Conservation (phyloP, 1,140 invertebrate genomes). For the Bombus fervidus region DNA sequence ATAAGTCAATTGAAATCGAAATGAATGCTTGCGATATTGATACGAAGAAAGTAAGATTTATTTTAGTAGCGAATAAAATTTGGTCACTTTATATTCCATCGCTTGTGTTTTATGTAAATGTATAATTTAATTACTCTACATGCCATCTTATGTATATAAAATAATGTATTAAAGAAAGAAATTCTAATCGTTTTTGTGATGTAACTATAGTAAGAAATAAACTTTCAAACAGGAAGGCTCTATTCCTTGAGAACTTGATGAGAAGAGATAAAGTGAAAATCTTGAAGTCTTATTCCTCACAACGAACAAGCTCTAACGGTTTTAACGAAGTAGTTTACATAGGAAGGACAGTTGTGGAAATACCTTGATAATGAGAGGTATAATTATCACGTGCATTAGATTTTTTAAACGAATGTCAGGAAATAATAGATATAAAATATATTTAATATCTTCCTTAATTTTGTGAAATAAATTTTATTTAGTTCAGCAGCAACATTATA, state of each 20-base stretch:
- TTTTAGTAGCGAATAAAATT: not conserved
- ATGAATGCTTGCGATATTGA: not conserved
- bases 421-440: not conserved
- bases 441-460: not conserved
- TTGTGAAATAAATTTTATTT: not conserved
- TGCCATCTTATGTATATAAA: not conserved
- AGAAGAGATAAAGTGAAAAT: slow-evolving; percentile 42
- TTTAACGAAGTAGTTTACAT: slow-evolving; percentile 20
- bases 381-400: not conserved
- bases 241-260: slow-evolving; percentile 20
- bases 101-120: not conserved
- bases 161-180: not conserved
- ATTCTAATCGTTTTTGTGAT: slow-evolving; percentile 10
- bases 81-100: not conserved
- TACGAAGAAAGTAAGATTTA: not conserved
- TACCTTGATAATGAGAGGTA: slow-evolving; percentile 21
- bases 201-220: slow-evolving; percentile 20
- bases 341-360: slow-evolving; percentile 41
- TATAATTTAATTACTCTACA: not conserved
- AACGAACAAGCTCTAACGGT: slow-evolving; percentile 48
- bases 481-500: not conserved
- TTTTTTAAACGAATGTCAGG: not conserved
- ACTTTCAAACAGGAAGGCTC: slow-evolving; percentile 35
- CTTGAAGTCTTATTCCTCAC: slow-evolving; percentile 5
- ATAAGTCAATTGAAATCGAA: not conserved